phyloP scores from a whole-genome alignment of 2,888 invertebrate species.

The Neoitamus cyanurus region DNA sequence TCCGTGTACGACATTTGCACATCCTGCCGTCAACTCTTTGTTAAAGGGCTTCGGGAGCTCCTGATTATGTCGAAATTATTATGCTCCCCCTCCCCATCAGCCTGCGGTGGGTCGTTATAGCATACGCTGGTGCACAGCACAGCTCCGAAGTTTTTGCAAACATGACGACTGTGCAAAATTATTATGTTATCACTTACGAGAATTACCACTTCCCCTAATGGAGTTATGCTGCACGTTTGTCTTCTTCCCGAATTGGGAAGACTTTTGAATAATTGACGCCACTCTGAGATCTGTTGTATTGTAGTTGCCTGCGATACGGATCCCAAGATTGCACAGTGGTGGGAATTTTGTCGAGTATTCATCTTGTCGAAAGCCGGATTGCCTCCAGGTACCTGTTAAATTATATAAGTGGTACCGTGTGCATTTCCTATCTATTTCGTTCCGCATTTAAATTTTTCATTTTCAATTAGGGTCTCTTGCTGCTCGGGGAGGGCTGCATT shows the following conservation, averaged over 20 bases:
- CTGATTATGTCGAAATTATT: conserved; percentile 33
- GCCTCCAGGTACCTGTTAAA: not conserved
- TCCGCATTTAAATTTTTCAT: not conserved
- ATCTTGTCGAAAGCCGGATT: not conserved
- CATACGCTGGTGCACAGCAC: not conserved
- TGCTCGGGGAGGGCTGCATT: not conserved
- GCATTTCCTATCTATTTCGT: conserved; percentile 6
- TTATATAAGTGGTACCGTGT: not conserved
- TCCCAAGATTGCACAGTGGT: not conserved
- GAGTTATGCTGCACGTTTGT: not conserved
- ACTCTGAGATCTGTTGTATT: not conserved
- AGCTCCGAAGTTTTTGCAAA: not conserved
- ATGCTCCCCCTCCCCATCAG: not conserved
- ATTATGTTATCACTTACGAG: conserved; percentile 30
- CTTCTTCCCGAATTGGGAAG: not conserved
- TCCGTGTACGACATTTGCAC: conserved; percentile 39
- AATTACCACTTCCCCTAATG: conserved; percentile 18
- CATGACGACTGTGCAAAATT: not conserved
- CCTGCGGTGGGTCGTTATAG: not conserved
- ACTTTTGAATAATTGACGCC: conserved; percentile 20
- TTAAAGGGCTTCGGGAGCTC: not conserved
- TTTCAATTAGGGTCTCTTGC: not conserved
- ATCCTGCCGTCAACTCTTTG: conserved; percentile 29
- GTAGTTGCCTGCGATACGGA: not conserved
- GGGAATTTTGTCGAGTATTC: conserved; percentile 1